Conservation (phyloP, 64 coral and sea anemone species). For the Dendronephthya gigantea region DNA sequence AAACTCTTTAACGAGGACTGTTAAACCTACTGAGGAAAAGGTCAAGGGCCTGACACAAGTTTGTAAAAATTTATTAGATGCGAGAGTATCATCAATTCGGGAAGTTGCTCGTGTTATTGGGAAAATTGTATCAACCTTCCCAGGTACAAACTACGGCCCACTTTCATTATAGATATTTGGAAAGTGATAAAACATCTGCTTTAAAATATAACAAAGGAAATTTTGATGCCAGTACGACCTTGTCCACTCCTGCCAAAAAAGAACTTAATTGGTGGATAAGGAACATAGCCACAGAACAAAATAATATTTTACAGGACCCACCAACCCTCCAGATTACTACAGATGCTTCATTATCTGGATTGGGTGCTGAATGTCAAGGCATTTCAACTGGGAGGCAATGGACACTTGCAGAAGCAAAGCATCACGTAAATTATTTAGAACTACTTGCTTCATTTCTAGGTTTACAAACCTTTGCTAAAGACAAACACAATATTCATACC, state of each 20-base stretch:
- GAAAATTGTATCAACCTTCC: slow-evolving; percentile 25
- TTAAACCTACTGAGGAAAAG: slow-evolving; percentile 17
- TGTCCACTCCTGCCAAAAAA: neutral
- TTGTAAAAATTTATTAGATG: slow-evolving; percentile 2
- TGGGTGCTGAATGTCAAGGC: neutral
- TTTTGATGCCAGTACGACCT: slow-evolving; percentile 25
- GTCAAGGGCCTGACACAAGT: neutral
- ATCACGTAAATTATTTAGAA: no score
- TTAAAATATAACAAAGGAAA: slow-evolving; percentile 1
- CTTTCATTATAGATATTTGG: slow-evolving; percentile 37
- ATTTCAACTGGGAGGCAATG: neutral
- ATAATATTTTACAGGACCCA: neutral
- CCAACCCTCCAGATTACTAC: neutral
- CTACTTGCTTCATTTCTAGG: neutral
- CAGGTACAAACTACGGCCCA: slow-evolving; percentile 21
- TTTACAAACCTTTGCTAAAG: neutral
- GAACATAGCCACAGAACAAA: neutral
- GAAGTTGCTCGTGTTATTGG: no score
- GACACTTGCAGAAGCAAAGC: neutral
- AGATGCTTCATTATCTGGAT: neutral
- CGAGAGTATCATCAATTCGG: neutral
- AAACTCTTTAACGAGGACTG: slow-evolving; percentile 20
- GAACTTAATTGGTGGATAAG: neutral
- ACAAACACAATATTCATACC: neutral
- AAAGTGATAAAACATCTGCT: no score